Conservation (phyloP, 35 echinoderm and acorn worm genomes). For the Apostichopus japonicus region DNA sequence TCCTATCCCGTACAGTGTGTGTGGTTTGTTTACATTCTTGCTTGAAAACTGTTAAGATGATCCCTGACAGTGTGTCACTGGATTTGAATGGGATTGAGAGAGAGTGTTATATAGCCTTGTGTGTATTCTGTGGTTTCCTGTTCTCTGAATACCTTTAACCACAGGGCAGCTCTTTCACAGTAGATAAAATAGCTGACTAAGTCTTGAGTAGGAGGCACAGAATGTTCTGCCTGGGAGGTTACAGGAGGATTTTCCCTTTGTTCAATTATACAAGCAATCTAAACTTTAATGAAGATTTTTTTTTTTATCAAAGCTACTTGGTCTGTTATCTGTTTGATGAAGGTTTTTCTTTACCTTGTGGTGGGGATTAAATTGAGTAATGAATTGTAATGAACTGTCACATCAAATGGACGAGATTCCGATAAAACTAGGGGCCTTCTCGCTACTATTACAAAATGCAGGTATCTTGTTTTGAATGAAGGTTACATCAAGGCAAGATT, state of each 20-base stretch:
- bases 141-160: slow-evolving; percentile 25
- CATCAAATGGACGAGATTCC: background rate
- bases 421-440: too few species aligned
- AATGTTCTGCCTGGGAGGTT: background rate
- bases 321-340: background rate
- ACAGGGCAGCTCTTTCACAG: background rate
- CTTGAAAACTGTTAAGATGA: slow-evolving; percentile 21
- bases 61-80: slow-evolving; percentile 43
- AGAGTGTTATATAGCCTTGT: background rate
- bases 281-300: background rate
- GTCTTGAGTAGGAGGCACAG: background rate
- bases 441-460: too few species aligned
- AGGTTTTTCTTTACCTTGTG: background rate
- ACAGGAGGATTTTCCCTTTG: background rate
- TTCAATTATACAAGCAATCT: background rate
- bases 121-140: slow-evolving; percentile 20
- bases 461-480: too few species aligned
- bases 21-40: background rate
- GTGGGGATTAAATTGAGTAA: background rate
- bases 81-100: background rate
- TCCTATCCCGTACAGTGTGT: background rate
- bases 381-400: background rate
- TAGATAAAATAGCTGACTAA: slow-evolving; percentile 20
- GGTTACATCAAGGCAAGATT: too few species aligned
- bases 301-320: background rate